A percentile compares a stretch with the other conserved stretches of the same genome.
These are phyloP conservation scores for Drosophila eugracilis DNA, from an alignment of 1,140 invertebrate genomes.

Conservation along the genomic window DNA sequence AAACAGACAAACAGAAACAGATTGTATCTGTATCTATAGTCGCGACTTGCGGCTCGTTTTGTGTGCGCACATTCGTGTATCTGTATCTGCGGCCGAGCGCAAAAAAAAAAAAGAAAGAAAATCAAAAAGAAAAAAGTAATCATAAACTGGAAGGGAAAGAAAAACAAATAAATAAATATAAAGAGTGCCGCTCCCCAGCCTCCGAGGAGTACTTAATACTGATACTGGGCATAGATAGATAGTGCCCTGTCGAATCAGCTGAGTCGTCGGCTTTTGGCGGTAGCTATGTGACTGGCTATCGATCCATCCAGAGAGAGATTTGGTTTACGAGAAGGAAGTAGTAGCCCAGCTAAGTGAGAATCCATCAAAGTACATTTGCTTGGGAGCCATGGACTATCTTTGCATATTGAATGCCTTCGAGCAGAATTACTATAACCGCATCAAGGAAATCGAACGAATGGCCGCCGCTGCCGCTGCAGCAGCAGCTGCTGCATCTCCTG, in stretches of 20 bases:
- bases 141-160: conserved; percentile 66
- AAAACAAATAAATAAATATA: conserved; percentile 57
- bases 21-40: conserved; percentile 75
- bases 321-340: conserved; percentile 12
- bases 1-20: conserved; percentile 62
- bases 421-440: conserved; percentile 68
- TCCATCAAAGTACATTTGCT: neutral
- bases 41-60: conserved; percentile 48
- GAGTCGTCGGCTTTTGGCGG: conserved; percentile 11
- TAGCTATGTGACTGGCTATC: conserved; percentile 12
- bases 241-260: neutral
- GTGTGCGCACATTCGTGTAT: conserved; percentile 45
- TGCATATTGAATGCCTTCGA: conserved; percentile 72
- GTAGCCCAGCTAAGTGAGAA: neutral
- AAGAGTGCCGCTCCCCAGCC: conserved; percentile 37
- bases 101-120: conserved; percentile 55
- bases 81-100: conserved; percentile 44
- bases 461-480: conserved; percentile 35
- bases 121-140: conserved; percentile 60
- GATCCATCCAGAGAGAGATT: conserved; percentile 10
- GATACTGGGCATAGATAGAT: conserved; percentile 12
- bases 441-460: conserved; percentile 68
- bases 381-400: conserved; percentile 71
- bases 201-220: conserved; percentile 8
- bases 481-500: conserved; percentile 24